Evolutionary conservation across 2,113 vertebrate species (phyloP), one percentile per base, ranked within the genome.

Genomic region (Pseudois nayaur): DNA sequence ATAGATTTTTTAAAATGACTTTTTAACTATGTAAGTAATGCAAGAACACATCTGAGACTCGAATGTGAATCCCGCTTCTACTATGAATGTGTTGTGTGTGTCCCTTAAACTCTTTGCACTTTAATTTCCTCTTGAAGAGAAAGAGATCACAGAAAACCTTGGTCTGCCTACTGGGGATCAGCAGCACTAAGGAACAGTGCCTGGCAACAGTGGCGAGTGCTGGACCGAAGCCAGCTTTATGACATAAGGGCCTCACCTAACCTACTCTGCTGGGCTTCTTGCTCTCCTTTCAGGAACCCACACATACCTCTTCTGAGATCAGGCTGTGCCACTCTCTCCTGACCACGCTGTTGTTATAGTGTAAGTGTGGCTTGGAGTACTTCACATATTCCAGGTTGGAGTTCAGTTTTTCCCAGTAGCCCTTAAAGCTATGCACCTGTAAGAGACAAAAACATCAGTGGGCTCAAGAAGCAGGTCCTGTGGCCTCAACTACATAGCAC

Each of bases 401-500:
- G 89, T 98, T 99, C 92, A 99, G 98, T 97, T 99, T 99, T 92
- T 99, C 99, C 99, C 99, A 99, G 98, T 99, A 99, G 14, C 99
- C 99, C 98, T 98, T 99, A 95, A 99, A 98, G 96, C 98, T 98
- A 84, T 98, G 98, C 95, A 98, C 98, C 99, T 99, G 82, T 3
- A 91, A 90, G 43, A 94, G 91, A 90, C 27, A 55, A 97, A 96
- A 91, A 27, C 27, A 92, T 29, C 25, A 9, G 16, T 5, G 33
- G 64, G 29, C 43, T n/a, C 17, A n/a, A 96, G 62, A 59, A 79
- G 48, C 40, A 8, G 74, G 67, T 2, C 9, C n/a, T 23, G 45
- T 13, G 33, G 6, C 15, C 50, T 85, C 21, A 36, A 48, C 54
- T 3, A 23, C 14, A 54, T 19, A n/a, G 33, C 1, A 19, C 36